These are phyloP conservation scores for Cephalotes varians DNA, from an alignment of 2,888 invertebrate genomes.

Conservation along the genomic window DNA sequence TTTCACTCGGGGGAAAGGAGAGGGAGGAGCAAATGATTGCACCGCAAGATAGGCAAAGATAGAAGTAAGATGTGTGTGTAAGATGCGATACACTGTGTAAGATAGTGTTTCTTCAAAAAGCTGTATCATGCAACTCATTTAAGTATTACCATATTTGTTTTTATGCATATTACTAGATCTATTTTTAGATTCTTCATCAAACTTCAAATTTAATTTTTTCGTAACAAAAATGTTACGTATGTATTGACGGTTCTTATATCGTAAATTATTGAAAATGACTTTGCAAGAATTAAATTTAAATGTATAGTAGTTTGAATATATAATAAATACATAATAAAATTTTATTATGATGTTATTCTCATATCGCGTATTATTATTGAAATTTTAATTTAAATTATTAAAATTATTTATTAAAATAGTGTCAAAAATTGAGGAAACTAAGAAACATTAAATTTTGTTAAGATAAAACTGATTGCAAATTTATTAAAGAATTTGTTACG, in stretches of 20 bases:
- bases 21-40: conserved; percentile 16
- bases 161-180: too few relatives aligned
- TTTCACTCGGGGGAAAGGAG: background rate
- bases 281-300: background rate
- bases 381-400: background rate
- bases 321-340: background rate
- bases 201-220: background rate
- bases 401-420: background rate
- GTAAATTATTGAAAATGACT: conserved; percentile 3
- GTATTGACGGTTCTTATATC: background rate
- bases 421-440: background rate
- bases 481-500: background rate
- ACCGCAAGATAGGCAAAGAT: conserved; percentile 10
- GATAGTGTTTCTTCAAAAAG: background rate
- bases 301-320: background rate
- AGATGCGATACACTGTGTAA: conserved; percentile 23
- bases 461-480: background rate
- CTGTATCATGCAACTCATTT: conserved; percentile 8
- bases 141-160: conserved; percentile 15
- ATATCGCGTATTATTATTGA: background rate
- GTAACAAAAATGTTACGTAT: background rate
- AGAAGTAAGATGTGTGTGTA: too few relatives aligned
- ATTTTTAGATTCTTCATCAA: background rate
- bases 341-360: background rate
- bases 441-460: background rate